Conservation (phyloP, 1,140 invertebrate genomes). For the Lethocerus indicus region DNA sequence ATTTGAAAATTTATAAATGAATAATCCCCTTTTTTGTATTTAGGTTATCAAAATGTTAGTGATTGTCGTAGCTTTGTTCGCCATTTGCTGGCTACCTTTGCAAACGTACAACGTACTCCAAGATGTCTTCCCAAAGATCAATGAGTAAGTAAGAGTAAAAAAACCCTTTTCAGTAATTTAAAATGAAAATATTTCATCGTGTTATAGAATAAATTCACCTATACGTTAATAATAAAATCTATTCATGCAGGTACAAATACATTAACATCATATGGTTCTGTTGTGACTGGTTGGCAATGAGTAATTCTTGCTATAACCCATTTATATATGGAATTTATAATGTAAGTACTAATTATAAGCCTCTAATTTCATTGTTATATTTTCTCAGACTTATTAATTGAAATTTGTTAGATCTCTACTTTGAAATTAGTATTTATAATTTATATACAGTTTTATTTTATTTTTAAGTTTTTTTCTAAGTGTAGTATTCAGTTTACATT, state of each 20-base stretch:
- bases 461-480: background rate
- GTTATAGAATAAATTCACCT: too few species aligned
- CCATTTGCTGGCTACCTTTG: conserved; percentile 62
- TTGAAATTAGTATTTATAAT: background rate
- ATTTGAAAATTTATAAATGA: background rate
- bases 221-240: background rate
- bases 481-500: background rate
- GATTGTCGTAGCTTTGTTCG: conserved; percentile 63
- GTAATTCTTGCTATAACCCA: conserved; percentile 71
- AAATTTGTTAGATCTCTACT: background rate
- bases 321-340: conserved; percentile 77
- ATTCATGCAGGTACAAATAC: conserved; percentile 40
- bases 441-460: background rate
- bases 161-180: too few species aligned
- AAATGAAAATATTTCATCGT: background rate
- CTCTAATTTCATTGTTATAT: background rate
- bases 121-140: conserved; percentile 26
- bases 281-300: conserved; percentile 74
- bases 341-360: conserved; percentile 44
- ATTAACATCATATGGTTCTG: conserved; percentile 66
- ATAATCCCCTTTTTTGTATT: conserved; percentile 15
- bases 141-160: conserved; percentile 5
- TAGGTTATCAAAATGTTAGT: conserved; percentile 77
- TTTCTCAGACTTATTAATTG: background rate
- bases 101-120: conserved; percentile 58